These are phyloP conservation scores for Leucophenga maculata DNA, from an alignment of 2,888 invertebrate species.

Conservation along the genomic window DNA sequence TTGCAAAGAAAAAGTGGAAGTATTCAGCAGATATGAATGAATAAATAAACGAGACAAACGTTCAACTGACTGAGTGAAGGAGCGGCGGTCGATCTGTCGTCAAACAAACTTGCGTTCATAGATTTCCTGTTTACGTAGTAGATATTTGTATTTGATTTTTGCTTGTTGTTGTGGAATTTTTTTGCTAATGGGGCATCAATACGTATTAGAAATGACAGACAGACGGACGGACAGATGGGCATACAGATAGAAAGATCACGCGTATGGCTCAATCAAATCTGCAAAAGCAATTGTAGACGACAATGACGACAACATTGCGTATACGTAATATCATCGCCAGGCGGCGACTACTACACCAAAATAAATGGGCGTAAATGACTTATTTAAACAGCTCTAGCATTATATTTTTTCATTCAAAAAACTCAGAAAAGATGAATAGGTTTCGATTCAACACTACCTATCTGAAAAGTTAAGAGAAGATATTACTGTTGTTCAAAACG, in stretches of 20 bases:
- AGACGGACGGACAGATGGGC: slow-evolving; percentile 1
- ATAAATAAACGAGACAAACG: slow-evolving; percentile 35
- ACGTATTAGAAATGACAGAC: slow-evolving; percentile 41
- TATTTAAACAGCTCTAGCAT: no score
- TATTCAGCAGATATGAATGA: neutral
- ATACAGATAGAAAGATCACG: neutral
- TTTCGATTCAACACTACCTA: no score
- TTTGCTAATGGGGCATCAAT: slow-evolving; percentile 49
- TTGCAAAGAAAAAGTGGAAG: neutral
- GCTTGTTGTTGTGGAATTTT: slow-evolving; percentile 17
- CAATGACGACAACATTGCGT: neutral
- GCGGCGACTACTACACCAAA: no score
- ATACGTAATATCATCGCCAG: neutral
- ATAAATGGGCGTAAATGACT: no score
- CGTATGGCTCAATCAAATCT: no score
- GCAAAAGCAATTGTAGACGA: neutral
- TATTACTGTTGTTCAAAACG: no score
- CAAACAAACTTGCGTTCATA: slow-evolving; percentile 21
- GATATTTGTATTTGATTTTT: slow-evolving; percentile 33
- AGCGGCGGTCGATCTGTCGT: neutral
- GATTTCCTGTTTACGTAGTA: slow-evolving; percentile 56
- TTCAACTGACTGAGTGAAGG: slow-evolving; percentile 14
- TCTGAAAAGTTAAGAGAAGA: no score
- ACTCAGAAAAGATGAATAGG: no score
- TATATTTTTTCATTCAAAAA: no score